Evolutionary conservation across 1,140 invertebrate genomes (phyloP), one percentile per base, ranked within the genome.

Genomic region (Drosophila pseudoobscura): DNA sequence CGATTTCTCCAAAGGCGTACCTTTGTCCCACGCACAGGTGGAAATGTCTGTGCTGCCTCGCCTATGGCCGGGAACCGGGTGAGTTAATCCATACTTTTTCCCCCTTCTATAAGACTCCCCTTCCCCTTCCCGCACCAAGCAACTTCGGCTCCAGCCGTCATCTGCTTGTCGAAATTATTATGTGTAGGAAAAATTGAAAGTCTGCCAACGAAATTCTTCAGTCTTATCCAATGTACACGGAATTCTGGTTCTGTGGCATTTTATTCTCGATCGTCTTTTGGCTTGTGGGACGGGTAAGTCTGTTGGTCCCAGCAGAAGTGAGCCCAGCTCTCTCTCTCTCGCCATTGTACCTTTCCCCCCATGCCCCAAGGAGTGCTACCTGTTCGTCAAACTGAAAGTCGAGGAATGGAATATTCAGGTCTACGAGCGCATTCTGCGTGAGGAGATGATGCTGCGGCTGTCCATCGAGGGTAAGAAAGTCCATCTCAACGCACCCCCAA

Each of bases 381-480:
- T 88, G 44, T 74, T 75, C 29, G 29, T 87, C 26, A 87, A 64
- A 50, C 22, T 87, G n/a, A 88, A 82, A 45, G 44, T 87, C 70
- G 64, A 72, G 15, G 65, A 78, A 57, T 87, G 82, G 82, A 75
- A 87, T 22, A 50, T 59, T 26, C 69, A 78, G 3, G 75, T 82
- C 24, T 64, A 76, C n/a, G 72, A 54, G 17, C 73, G 73, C 13
- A 63, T 88, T 47, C 8, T 82, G 58, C 82, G 83, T 22, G 83
- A 80, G 29, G 82, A 87, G 76, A 71, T 88, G 65, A 68, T 87
- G 78, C 58, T 87, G 53, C 69, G 70, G 2, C 41, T 78, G 46
- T 74, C 83, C 61, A 69, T 87, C 20, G 83, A 87, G 53, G 82
- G 82, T 87, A 87, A 87, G 82, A 73, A 50, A 54, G 61, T 31